Evolutionary conservation across 2,113 vertebrate genomes (phyloP).

Genomic region (Beaufortia kweichowensis): DNA sequence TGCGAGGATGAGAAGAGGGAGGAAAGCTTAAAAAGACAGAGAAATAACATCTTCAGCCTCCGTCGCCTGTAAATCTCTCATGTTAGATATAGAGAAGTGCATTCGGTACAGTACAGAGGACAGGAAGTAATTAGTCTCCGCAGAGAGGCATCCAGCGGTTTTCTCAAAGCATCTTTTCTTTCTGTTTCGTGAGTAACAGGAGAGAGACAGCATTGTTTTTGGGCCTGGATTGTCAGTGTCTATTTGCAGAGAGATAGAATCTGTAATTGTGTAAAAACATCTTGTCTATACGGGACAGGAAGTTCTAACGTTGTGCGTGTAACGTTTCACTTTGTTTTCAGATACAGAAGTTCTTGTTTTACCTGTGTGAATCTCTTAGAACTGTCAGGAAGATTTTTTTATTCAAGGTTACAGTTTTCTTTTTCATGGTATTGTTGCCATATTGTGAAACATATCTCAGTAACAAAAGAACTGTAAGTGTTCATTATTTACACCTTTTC

Average conservation of each 20-base stretch:
- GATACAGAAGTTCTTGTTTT: not conserved
- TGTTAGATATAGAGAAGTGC: conserved; percentile 60
- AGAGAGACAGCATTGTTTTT: conserved; percentile 37
- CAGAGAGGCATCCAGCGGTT: conserved; percentile 47
- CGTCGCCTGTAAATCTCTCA: conserved; percentile 42
- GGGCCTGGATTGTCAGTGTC: conserved; percentile 47
- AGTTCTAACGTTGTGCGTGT: not conserved
- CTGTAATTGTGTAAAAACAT: conserved; percentile 41
- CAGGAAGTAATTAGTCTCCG: conserved; percentile 74
- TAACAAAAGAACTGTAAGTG: too few species aligned
- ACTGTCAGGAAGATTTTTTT: not conserved
- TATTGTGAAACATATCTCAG: too few species aligned
- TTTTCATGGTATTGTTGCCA: too few species aligned
- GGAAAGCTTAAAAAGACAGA: conserved; percentile 41
- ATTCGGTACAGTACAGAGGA: conserved; percentile 51
- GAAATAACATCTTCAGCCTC: conserved; percentile 10
- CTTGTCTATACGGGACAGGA: not conserved
- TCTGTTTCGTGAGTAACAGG: conserved; percentile 50
- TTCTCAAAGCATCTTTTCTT: conserved; percentile 50
- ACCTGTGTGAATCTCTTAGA: not conserved
- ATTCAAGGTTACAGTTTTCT: too few species aligned
- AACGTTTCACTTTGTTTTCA: not conserved
- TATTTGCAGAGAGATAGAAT: conserved; percentile 47
- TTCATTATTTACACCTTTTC: too few species aligned
- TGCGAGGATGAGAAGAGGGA: not conserved